A percentile compares a stretch with the other conserved stretches of the same genome.
Evolutionary conservation across 2,888 invertebrate species (phyloP).

Genomic region (Chloroclysta siterata): DNA sequence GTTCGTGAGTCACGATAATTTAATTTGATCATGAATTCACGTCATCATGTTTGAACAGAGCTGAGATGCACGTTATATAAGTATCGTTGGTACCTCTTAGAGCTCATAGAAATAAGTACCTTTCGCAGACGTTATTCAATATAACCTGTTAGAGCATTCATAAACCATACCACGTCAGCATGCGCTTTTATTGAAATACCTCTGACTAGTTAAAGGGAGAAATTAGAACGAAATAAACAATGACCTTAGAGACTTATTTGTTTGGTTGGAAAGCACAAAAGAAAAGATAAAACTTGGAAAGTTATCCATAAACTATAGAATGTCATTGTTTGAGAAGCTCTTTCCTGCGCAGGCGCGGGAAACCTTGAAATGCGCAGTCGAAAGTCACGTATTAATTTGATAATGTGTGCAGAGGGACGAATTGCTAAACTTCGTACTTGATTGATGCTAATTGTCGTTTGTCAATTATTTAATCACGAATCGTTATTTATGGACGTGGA

Average conservation of each 20-base stretch:
- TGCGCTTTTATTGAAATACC: not conserved
- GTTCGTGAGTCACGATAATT: constrained; percentile 43
- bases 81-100: not conserved
- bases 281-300: constrained; percentile 15
- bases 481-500: not conserved
- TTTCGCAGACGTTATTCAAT: not conserved
- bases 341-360: constrained; percentile 6
- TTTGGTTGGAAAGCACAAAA: constrained; percentile 10
- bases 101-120: not conserved
- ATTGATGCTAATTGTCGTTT: constrained; percentile 13
- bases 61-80: constrained; percentile 22
- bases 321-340: constrained; percentile 15
- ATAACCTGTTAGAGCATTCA: no score
- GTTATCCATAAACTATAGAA: constrained; percentile 18
- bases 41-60: constrained; percentile 33
- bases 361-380: constrained; percentile 11
- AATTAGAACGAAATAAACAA: constrained; percentile 3
- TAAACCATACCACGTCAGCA: no score
- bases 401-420: constrained; percentile 13
- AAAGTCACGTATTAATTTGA: constrained; percentile 15
- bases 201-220: not conserved
- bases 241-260: not conserved
- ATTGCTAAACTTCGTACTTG: constrained; percentile 3
- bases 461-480: constrained; percentile 21
- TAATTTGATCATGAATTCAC: constrained; percentile 44